Base-by-base conservation (phyloP, 64 coral and sea anemone species). In the Stylophora pistillata region DNA sequence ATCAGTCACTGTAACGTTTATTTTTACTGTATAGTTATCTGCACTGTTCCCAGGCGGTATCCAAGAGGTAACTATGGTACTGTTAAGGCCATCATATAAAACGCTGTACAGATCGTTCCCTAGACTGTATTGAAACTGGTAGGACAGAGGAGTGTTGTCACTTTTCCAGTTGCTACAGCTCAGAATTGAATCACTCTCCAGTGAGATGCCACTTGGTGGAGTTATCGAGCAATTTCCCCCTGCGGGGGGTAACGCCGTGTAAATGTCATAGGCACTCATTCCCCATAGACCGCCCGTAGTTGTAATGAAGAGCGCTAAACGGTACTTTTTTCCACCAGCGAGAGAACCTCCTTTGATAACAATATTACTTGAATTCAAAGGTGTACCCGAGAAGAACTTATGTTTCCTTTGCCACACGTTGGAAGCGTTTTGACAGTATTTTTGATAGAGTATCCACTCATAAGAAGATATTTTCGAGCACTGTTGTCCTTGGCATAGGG, bases 121-220 rank as follows among this genome's bases (percentile, higher is more conserved):
- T 26, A 73, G 57, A 29, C 58, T 47, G 62, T 74, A 87, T 6
- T 73, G 69, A 47, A 87, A 74, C 85, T 58, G 53, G 13, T 87
- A 87, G 9, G 53, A 72, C 55, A 87, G 57, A 15, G 71, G 47
- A 1, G 53, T 74, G 71, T 0, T 68, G 73, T 87, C 73, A 74
- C 56, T 62, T 2, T 12, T 30, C 85, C 85, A 74, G 27, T 58
- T 15, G 16, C 30, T 73, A 66, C 85, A 87, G 30, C 53, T 74
- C 73, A 87, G 56, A 10, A 13, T 87, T 33, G 74, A 87, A 21
- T 74, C 15, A 18, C 70, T 87, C 53, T 55, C 18, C 18, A 87
- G 68, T 62, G 56, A 74, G 16, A 34, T 47, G 10, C 85, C 85
- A 12, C 10, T 74, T 30, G 69, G 57, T 4, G 85, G 85, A 74